These are phyloP conservation scores for Arge pagana DNA, from an alignment of 2,888 invertebrate genomes.

Conservation along the genomic window DNA sequence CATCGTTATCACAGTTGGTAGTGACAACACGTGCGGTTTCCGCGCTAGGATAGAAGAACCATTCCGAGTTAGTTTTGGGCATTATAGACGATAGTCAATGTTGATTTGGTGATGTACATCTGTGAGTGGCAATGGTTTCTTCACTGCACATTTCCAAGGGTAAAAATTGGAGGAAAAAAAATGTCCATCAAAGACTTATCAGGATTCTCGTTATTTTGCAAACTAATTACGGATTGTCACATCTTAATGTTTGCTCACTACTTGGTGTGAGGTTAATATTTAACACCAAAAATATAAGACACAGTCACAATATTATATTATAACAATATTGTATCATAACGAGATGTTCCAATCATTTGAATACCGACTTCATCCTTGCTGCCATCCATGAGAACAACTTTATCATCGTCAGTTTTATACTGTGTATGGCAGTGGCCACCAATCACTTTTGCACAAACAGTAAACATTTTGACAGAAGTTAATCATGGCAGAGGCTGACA, in stretches of 20 bases:
- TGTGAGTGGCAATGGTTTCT: neutral
- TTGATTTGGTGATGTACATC: neutral
- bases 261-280: neutral
- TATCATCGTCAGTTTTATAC: neutral
- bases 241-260: conserved; percentile 2
- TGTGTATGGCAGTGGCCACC: conserved; percentile 30
- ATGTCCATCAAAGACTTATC: neutral
- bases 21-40: conserved; percentile 42
- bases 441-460: conserved; percentile 3
- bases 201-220: too few species aligned
- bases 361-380: conserved; percentile 36
- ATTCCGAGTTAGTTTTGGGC: conserved; percentile 50
- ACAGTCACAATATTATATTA: neutral
- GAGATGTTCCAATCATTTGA: too few species aligned
- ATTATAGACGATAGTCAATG: neutral
- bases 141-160: neutral
- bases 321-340: too few species aligned
- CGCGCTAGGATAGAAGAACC: conserved; percentile 47
- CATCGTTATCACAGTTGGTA: conserved; percentile 42
- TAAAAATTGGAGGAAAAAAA: neutral
- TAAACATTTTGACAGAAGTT: conserved; percentile 1
- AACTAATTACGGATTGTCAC: too few species aligned
- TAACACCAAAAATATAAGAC: conserved; percentile 10
- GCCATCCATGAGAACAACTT: conserved; percentile 43
- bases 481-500: conserved; percentile 31